Base-by-base conservation (phyloP, 2,888 invertebrate genomes). In the Himalopsyche anomala region DNA sequence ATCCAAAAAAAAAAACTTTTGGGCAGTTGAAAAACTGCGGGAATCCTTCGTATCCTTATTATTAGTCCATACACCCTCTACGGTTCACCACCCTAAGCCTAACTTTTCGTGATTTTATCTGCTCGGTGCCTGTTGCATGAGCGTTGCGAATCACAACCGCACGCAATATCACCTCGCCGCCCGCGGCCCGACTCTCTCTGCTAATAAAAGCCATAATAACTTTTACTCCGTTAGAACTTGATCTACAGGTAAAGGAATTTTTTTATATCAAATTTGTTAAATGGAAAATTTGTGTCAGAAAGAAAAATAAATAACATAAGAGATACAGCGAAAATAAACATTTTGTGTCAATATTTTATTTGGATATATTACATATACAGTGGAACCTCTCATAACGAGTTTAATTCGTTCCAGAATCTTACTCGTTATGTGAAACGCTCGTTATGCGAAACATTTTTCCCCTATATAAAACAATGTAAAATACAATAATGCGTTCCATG, bases 31-130 rank as follows among this genome's bases (percentile, higher is more conserved):
- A 74, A 74, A 36, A 74, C 36, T 74, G 36, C 28, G 36, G 51
- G 28, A 15, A 74, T 74, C 74, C 38, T 74, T 74, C 19, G 36
- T 12, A 38, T 74, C 36, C 28, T 74, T 74, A 74, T 74, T 74
- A 51, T 51, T 51, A 51, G 51, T 51, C 51, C 15, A 51, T 51
- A 74, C 11, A 36, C 74, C 74, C 36, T 38, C 36, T 38, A 36
- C 74, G 19, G 28, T 74, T 74, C 36, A 12, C 74, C 74, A 74
- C 62, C 62, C 36, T 51, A 36, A 36, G 36, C 15, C 74, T 74
- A 74, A 74, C 28, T 74, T 74, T 74, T 74, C 38, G 15, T 28
- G 74, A 74, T 74, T 74, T 74, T 74, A 74, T 74, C 36, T 74
- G 74, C 28, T 5, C 28, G 74, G 15, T 36, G 74, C 74, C 74